Base-by-base conservation (phyloP, 2,888 invertebrate genomes). In the Polydesmus complanatus region DNA sequence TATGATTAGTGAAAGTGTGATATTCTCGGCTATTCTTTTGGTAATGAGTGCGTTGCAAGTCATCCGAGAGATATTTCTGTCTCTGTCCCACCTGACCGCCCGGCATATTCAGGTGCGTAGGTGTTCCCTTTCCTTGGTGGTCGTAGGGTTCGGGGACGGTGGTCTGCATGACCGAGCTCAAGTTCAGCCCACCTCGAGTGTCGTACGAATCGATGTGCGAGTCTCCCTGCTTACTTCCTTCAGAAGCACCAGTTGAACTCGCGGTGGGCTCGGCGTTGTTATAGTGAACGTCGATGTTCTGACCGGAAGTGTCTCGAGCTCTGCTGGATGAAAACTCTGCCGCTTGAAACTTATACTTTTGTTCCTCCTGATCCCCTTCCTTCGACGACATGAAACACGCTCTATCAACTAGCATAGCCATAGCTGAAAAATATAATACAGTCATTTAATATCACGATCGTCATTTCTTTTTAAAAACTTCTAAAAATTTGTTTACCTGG, bases 151-250 rank as follows among this genome's bases (percentile, higher is more conserved):
- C 79, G 0, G 86, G 86, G 0, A 86, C 86, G 73, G 83, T 85
- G 62, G 81, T 84, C 70, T 86, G 86, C 85, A 86, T 86, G 0
- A 80, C 80, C 1, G 83, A 81, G 64, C 80, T 81, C 8, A 85
- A 74, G 69, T 79, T 84, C 0, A 85, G 79, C 8, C 82, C 79
- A 1, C 83, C 83, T 56, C 77, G 77, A 64, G 83, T 83, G 68
- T 85, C 84, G 73, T 85, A 85, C 56, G 82, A 82, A 63, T 81
- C 81, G 0, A 82, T 74, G 70, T 82, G 81, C 0, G 79, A 80
- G 72, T 82, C 81, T 61, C 57, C 68, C 67, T 2, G 61, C n/a
- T 61, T 52, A 18, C 37, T 37, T n/a, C 22, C 47, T n/a, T n/a
- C n/a, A n/a, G n/a, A n/a, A 37, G 37, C 37, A 48, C 11, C 25